phyloP scores from a whole-genome alignment of 2,888 invertebrate species.

The Ichneumon xanthorius region DNA sequence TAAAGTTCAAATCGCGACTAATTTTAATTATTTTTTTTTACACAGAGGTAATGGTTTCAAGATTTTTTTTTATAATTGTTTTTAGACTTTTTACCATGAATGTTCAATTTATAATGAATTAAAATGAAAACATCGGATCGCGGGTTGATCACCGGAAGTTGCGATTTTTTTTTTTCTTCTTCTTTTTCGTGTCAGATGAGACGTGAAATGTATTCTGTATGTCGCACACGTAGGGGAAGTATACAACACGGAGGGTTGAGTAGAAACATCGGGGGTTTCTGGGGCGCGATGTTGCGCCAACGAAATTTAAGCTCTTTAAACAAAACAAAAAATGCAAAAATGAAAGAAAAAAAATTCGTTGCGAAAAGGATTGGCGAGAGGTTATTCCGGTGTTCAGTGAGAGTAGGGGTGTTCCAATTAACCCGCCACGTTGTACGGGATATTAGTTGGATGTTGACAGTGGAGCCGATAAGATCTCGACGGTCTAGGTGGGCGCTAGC shows the following conservation, averaged over 20 bases:
- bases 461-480: conserved; percentile 81
- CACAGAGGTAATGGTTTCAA: not conserved
- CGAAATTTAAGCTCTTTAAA: conserved; percentile 75
- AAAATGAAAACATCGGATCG: not conserved
- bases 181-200: not conserved
- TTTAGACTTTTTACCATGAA: not conserved
- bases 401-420: conserved; percentile 78
- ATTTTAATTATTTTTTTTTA: not conserved
- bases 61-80: not conserved
- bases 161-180: not conserved
- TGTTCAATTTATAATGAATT: too few species aligned
- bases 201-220: not conserved
- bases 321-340: conserved; percentile 55
- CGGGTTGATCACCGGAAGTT: not conserved
- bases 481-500: conserved; percentile 72
- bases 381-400: conserved; percentile 72
- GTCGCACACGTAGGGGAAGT: not conserved
- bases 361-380: conserved; percentile 47
- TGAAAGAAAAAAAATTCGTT: conserved; percentile 54
- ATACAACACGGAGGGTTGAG: not conserved
- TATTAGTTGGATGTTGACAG: conserved; percentile 84
- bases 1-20: not conserved
- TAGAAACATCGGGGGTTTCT: conserved; percentile 35
- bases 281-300: conserved; percentile 72
- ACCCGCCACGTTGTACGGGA: conserved; percentile 82